These are phyloP conservation scores for Tychaedon coryphoeus DNA, from an alignment of 2,113 vertebrate genomes.

Conservation along the genomic window DNA sequence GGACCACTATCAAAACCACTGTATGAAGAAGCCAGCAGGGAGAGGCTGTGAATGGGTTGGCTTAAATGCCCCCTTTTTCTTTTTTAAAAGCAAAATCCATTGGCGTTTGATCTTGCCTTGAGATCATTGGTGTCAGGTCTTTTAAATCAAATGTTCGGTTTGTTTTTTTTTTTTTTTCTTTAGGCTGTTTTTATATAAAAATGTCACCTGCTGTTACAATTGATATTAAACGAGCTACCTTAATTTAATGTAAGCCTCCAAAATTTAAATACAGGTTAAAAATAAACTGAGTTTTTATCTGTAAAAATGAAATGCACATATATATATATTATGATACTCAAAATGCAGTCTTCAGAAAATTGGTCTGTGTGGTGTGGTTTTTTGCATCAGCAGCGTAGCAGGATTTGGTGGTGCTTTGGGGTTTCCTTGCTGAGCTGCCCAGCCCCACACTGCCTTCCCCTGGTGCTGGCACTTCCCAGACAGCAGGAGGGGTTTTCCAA, in stretches of 20 bases:
- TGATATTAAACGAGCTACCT: slow-evolving; percentile 75
- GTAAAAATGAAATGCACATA: slow-evolving; percentile 79
- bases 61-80: slow-evolving; percentile 64
- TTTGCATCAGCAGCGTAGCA: slow-evolving; percentile 65
- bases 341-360: slow-evolving; percentile 81
- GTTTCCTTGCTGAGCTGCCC: background rate
- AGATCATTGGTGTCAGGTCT: slow-evolving; percentile 76
- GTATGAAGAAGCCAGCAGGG: slow-evolving; percentile 72
- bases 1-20: slow-evolving; percentile 80
- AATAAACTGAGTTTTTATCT: slow-evolving; percentile 76
- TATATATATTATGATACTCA: slow-evolving; percentile 80
- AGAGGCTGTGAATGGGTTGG: slow-evolving; percentile 70
- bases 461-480: background rate
- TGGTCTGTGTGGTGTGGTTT: slow-evolving; percentile 75
- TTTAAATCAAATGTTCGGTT: slow-evolving; percentile 69
- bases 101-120: slow-evolving; percentile 65
- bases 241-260: slow-evolving; percentile 80
- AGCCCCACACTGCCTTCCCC: background rate
- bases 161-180: slow-evolving; percentile 30
- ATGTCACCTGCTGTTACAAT: slow-evolving; percentile 75
- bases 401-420: background rate
- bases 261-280: slow-evolving; percentile 75
- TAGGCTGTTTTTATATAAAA: slow-evolving; percentile 80
- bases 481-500: background rate
- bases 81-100: slow-evolving; percentile 70